Percentiles rank a stretch among this genome's conserved stretches.
Conservation (phyloP, 37 sponge, comb jelly and placozoan species). For the Bolinopsis microptera region DNA sequence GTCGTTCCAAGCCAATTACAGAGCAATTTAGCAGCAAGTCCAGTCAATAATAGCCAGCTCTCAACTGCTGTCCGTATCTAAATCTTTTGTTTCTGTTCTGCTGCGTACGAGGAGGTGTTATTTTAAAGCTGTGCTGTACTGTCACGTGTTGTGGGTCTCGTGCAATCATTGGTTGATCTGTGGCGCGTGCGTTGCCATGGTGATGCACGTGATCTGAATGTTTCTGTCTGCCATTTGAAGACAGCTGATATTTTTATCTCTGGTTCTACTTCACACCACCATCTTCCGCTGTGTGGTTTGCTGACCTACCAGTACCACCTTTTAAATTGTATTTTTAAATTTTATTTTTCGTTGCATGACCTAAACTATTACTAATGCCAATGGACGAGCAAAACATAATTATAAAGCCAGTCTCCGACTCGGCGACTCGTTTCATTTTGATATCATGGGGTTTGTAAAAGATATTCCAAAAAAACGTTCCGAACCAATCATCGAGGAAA, state of each 20-base stretch:
- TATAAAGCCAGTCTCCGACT: too few relatives aligned
- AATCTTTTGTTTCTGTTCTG: neutral
- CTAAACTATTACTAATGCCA: too few relatives aligned
- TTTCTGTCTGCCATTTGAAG: neutral
- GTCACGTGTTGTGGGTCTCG: neutral
- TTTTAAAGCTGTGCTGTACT: neutral
- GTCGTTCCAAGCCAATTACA: neutral
- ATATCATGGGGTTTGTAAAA: too few relatives aligned
- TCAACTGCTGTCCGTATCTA: neutral
- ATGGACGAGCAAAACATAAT: too few relatives aligned
- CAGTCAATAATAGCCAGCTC: neutral
- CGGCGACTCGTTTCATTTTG: too few relatives aligned
- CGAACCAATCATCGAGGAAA: too few relatives aligned
- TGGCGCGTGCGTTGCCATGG: neutral
- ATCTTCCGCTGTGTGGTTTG: neutral
- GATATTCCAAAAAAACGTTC: too few relatives aligned
- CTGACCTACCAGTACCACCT: neutral
- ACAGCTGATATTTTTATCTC: neutral
- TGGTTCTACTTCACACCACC: neutral
- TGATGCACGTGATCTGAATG: neutral
- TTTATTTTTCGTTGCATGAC: too few relatives aligned
- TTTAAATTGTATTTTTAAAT: neutral
- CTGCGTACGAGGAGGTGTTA: neutral
- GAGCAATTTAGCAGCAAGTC: neutral
- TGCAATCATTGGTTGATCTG: neutral